These are phyloP conservation scores for Terebella lapidaria DNA, from an alignment of 2,888 invertebrate genomes.

Conservation along the genomic window DNA sequence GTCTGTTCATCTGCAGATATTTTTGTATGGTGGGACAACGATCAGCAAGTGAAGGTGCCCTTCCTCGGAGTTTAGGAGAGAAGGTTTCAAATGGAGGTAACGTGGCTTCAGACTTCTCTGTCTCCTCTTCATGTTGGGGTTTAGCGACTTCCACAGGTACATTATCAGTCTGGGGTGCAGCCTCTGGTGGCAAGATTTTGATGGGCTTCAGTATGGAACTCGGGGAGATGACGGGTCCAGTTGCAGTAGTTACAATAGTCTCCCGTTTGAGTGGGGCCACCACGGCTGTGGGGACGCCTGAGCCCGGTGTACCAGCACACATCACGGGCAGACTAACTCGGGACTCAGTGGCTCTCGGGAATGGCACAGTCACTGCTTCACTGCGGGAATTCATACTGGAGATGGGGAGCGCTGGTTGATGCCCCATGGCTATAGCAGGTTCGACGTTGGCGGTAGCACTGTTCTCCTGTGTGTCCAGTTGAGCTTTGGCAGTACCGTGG, in stretches of 20 bases:
- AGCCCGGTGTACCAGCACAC: neutral
- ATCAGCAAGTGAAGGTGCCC: neutral
- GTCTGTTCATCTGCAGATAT: neutral
- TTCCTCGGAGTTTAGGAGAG: neutral
- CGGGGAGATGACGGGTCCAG: neutral
- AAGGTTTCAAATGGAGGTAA: constrained; percentile 9
- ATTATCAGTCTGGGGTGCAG: neutral
- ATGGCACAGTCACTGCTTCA: neutral
- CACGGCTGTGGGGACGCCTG: constrained; percentile 2
- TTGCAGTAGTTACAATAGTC: neutral
- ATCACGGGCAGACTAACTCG: neutral
- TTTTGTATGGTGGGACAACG: constrained; percentile 9
- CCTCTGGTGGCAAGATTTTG: neutral
- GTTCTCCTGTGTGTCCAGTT: neutral
- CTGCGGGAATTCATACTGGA: neutral
- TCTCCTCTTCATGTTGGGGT: too few species aligned
- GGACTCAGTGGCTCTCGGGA: neutral
- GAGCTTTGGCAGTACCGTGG: neutral
- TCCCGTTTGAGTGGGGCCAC: constrained; percentile 5
- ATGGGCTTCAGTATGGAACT: neutral
- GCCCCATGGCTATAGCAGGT: neutral
- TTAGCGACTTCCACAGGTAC: too few species aligned
- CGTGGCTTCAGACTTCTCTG: neutral
- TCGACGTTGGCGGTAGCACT: neutral
- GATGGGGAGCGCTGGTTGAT: neutral